phyloP scores from a whole-genome alignment of 2,113 vertebrate species.

The Tapirus terrestris region DNA sequence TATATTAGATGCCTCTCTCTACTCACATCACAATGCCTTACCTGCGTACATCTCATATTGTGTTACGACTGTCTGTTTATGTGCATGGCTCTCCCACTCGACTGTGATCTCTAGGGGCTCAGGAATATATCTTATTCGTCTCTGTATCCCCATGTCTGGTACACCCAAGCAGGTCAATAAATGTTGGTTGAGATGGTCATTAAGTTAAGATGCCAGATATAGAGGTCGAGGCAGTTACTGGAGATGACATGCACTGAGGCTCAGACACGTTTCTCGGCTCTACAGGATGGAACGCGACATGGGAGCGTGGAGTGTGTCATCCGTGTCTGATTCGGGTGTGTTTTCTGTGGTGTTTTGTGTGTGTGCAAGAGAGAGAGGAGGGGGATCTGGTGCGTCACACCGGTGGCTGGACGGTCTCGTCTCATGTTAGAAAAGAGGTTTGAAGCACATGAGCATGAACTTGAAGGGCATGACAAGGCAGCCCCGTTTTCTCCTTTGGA shows the following conservation, averaged over 20 bases:
- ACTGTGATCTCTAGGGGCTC: not conserved
- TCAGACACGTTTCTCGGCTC: not conserved
- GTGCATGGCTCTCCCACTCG: not conserved
- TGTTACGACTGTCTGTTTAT: not conserved
- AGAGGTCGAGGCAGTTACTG: not conserved
- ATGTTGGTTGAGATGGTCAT: not conserved
- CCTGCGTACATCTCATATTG: not conserved
- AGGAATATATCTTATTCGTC: not conserved
- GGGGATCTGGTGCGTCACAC: not conserved
- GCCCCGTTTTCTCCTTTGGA: not conserved
- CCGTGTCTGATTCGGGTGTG: rapidly evolving
- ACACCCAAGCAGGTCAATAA: no score
- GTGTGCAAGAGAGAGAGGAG: not conserved
- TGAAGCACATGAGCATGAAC: not conserved
- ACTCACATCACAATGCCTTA: not conserved
- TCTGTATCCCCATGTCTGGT: not conserved
- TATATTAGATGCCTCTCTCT: not conserved
- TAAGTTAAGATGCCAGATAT: not conserved
- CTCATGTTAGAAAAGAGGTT: not conserved
- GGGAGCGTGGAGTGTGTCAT: not conserved
- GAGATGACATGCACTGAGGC: not conserved
- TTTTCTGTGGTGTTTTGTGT: not conserved
- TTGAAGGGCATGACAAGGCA: not conserved
- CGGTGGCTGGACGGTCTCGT: not conserved
- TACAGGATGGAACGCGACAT: not conserved